Conservation (phyloP, 37 sponge, comb jelly and placozoan genomes). For the Halichondria panicea region DNA sequence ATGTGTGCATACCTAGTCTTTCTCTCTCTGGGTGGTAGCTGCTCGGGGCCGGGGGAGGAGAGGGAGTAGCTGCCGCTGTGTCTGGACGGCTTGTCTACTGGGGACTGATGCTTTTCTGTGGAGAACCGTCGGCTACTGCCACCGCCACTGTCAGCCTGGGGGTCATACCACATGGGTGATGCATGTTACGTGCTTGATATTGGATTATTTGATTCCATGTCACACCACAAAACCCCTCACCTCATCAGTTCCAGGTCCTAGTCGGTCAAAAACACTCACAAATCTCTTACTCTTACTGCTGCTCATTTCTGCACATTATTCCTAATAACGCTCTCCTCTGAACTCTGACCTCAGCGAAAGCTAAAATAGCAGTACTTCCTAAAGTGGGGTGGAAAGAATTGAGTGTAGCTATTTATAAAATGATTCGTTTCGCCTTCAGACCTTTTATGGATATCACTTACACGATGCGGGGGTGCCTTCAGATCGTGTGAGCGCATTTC, state of each 20-base stretch:
- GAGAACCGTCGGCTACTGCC: too few species aligned
- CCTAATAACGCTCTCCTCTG: background rate
- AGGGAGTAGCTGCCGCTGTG: too few species aligned
- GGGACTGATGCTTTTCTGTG: too few species aligned
- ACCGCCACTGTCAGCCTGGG: too few species aligned
- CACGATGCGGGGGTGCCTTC: background rate
- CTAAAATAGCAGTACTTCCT: conserved; percentile 17
- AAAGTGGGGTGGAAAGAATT: conserved; percentile 58
- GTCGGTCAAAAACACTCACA: conserved; percentile 78
- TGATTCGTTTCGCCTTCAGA: background rate
- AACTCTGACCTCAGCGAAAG: background rate
- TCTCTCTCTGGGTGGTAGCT: conserved; percentile 33
- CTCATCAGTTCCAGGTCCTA: conserved; percentile 74
- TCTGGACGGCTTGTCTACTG: too few species aligned
- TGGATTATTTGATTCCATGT: too few species aligned
- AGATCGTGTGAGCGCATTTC: background rate
- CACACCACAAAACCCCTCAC: too few species aligned
- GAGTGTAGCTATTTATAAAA: background rate
- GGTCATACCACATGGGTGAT: too few species aligned
- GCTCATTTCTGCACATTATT: background rate
- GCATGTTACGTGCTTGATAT: too few species aligned
- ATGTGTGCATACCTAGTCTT: conserved; percentile 12
- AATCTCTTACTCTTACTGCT: conserved; percentile 30
- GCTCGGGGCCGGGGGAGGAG: too few species aligned
- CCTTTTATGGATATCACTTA: background rate